Percentiles rank a stretch among this genome's conserved stretches.
phyloP scores from a whole-genome alignment of 64 coral and sea anemone genomes.

The Pocillopora verrucosa region DNA sequence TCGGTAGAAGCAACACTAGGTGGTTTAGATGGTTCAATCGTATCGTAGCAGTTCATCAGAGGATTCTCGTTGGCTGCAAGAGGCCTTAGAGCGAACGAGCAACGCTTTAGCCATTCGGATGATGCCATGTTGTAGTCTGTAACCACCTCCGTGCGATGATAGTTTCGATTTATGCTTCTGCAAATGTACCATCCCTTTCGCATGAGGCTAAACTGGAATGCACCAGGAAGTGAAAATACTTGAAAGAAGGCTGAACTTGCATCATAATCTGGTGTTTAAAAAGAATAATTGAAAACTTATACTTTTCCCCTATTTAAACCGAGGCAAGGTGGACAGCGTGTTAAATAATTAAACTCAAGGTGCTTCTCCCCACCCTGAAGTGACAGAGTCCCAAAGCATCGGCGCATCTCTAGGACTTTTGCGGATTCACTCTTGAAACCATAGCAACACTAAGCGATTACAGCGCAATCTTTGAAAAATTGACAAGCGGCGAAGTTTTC shows the following conservation, averaged over 20 bases:
- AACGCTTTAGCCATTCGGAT: conserved; percentile 46
- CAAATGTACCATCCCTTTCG: conserved; percentile 81
- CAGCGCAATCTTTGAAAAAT: no score
- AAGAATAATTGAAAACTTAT: no score
- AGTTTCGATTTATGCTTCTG: conserved; percentile 43
- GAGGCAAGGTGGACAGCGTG: no score
- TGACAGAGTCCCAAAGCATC: no score
- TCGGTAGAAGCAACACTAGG: not conserved
- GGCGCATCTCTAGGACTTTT: no score
- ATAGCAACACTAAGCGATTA: no score
- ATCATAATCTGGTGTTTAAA: conserved; percentile 11
- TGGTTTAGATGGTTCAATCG: not conserved
- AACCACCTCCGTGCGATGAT: conserved; percentile 45
- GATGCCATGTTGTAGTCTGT: conserved; percentile 53
- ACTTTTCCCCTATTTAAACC: no score
- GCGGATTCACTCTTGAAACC: no score
- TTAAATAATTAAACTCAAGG: no score
- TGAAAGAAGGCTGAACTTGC: conserved; percentile 21
- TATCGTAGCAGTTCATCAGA: conserved; percentile 68
- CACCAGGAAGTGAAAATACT: conserved; percentile 65
- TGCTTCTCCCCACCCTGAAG: no score
- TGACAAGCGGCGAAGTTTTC: no score
- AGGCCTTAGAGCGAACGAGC: conserved; percentile 72
- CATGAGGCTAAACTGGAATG: conserved; percentile 68
- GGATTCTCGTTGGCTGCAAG: conserved; percentile 51